Percentiles rank a stretch among this genome's conserved stretches.
Conservation (phyloP, 2,113 vertebrate genomes). For the Halcyon senegalensis region DNA sequence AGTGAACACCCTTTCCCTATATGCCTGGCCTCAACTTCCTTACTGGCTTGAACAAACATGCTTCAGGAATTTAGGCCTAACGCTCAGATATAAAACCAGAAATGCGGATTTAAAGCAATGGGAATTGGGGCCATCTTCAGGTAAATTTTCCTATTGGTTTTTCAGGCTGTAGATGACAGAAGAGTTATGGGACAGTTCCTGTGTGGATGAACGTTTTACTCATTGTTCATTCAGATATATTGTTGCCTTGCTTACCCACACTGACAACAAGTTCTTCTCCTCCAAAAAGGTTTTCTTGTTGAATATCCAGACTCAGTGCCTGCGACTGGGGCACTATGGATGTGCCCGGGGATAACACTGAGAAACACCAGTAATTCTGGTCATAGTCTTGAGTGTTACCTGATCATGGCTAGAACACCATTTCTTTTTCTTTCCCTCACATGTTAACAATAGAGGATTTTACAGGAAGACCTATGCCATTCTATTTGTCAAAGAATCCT, state of each 20-base stretch:
- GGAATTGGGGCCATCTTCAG: neutral
- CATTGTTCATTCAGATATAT: accelerated
- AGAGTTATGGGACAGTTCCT: neutral
- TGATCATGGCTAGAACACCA: neutral
- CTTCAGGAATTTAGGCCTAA: neutral
- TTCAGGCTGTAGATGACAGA: neutral
- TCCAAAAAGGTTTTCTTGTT: neutral
- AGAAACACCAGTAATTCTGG: neutral
- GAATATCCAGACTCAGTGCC: neutral
- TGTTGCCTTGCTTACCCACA: neutral
- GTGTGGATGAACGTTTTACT: neutral
- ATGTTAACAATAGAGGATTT: neutral
- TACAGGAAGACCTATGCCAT: neutral
- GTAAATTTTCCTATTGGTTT: neutral
- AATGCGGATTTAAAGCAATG: neutral
- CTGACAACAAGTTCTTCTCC: neutral
- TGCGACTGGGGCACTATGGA: accelerated
- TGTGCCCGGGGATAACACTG: neutral
- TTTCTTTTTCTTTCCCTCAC: accelerated
- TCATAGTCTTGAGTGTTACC: neutral
- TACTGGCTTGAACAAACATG: neutral
- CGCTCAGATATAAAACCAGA: neutral
- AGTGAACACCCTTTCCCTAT: neutral
- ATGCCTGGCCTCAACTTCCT: neutral
- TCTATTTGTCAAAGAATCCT: neutral